These are phyloP conservation scores for Catalaphyllia jardinei DNA, from an alignment of 64 coral and sea anemone genomes.

Conservation along the genomic window DNA sequence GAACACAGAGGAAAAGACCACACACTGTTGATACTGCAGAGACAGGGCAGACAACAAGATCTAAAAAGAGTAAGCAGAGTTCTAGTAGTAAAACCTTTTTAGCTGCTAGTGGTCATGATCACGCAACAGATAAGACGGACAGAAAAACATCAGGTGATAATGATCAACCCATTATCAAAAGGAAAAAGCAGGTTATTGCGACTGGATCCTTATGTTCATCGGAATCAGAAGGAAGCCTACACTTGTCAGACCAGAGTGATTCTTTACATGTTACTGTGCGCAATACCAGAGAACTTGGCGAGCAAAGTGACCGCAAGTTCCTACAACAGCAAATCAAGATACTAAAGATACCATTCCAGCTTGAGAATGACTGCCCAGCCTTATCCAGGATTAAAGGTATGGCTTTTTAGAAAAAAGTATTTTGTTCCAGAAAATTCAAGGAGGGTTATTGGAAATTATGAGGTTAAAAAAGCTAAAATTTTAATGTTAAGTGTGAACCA, in stretches of 20 bases:
- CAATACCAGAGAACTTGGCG: not conserved
- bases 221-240: not conserved
- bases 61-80: conserved; percentile 8
- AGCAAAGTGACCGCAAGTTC: conserved; percentile 28
- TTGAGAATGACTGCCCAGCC: conserved; percentile 43
- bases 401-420: no score
- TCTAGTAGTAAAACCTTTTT: not conserved
- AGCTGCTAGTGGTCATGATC: not conserved
- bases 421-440: no score
- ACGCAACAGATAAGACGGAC: not conserved
- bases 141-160: not conserved
- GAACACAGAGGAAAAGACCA: not conserved
- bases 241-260: not conserved
- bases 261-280: not conserved
- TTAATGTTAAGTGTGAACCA: no score
- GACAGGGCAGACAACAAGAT: not conserved
- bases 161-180: not conserved
- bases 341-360: conserved; percentile 23
- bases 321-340: conserved; percentile 37
- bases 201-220: not conserved
- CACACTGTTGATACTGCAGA: not conserved
- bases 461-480: no score
- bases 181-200: not conserved
- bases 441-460: no score
- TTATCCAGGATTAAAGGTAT: conserved; percentile 41